Evolutionary conservation across 2,113 vertebrate species (phyloP).

Genomic region (Aspiorhynchus laticeps): DNA sequence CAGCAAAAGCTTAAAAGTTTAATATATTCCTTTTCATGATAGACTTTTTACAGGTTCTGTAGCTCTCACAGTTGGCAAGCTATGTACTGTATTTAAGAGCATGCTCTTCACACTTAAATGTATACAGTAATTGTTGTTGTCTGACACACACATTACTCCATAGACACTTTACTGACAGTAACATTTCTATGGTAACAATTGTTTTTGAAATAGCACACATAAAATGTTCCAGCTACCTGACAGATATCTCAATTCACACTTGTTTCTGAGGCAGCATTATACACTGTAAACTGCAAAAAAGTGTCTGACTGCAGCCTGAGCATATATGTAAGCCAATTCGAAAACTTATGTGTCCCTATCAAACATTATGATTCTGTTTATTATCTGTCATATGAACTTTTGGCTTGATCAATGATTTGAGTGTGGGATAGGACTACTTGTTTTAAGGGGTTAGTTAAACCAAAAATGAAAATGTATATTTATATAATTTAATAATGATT

Average conservation of each 20-base stretch:
- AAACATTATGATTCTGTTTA: not conserved
- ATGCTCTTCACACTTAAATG: slow-evolving; percentile 6
- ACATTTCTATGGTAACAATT: not conserved
- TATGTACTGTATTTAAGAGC: not conserved
- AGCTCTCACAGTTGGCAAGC: not conserved
- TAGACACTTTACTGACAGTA: not conserved
- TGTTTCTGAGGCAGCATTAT: not conserved
- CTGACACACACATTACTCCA: not conserved
- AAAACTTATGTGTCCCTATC: not conserved
- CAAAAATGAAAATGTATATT: too few species aligned
- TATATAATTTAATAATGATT: too few species aligned
- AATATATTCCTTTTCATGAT: slow-evolving; percentile 5
- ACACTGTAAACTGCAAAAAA: not conserved
- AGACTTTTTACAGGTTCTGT: not conserved
- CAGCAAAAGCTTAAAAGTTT: slow-evolving; percentile 22
- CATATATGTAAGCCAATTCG: not conserved
- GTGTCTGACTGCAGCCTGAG: not conserved
- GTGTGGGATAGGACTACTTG: not conserved
- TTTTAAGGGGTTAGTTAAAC: too few species aligned
- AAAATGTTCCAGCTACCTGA: not conserved
- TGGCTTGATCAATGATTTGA: not conserved
- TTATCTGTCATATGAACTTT: not conserved
- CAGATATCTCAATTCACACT: not conserved
- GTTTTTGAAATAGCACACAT: not conserved
- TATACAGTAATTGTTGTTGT: not conserved